Evolutionary conservation across 1,140 invertebrate genomes (phyloP).

Genomic region (Drosophila gunungcola): DNA sequence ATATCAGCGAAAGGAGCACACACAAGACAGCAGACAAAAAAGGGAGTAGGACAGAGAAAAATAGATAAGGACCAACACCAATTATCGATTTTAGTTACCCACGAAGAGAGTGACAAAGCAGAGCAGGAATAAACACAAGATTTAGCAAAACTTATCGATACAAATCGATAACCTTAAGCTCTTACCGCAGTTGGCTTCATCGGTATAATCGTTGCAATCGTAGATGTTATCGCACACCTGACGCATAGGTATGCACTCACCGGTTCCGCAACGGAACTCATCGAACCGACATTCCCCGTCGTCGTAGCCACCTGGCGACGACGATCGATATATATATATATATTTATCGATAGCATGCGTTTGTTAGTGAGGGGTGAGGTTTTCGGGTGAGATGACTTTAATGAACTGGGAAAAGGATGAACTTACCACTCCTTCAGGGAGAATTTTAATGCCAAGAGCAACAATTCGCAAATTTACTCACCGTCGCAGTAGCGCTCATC

Average conservation of each 20-base stretch:
- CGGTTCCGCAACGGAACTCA: slow-evolving; percentile 90
- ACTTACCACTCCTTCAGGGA: slow-evolving; percentile 25
- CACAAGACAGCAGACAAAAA: slow-evolving; percentile 14
- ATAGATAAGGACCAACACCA: slow-evolving; percentile 37
- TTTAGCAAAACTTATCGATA: slow-evolving; percentile 38
- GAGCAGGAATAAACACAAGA: not conserved
- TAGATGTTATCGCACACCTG: slow-evolving; percentile 88
- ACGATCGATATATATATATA: slow-evolving; percentile 19
- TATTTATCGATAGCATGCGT: slow-evolving; percentile 21
- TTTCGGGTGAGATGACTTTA: slow-evolving; percentile 1
- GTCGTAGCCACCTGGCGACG: slow-evolving; percentile 62
- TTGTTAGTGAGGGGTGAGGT: slow-evolving; percentile 6
- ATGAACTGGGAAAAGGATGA: not conserved
- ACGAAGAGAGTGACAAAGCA: slow-evolving; percentile 19
- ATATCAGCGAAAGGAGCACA: slow-evolving; percentile 15
- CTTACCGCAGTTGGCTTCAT: slow-evolving; percentile 91
- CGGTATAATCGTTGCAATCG: slow-evolving; percentile 90
- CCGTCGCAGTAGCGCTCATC: slow-evolving; percentile 90
- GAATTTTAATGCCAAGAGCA: slow-evolving; percentile 1
- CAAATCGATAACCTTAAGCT: slow-evolving; percentile 16
- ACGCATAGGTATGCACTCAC: slow-evolving; percentile 87
- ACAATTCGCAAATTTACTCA: slow-evolving; percentile 81
- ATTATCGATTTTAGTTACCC: slow-evolving; percentile 49
- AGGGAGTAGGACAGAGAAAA: not conserved
- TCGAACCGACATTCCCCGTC: slow-evolving; percentile 72